Conservation (phyloP, 2,113 vertebrate species). For the Bufo bufo region DNA sequence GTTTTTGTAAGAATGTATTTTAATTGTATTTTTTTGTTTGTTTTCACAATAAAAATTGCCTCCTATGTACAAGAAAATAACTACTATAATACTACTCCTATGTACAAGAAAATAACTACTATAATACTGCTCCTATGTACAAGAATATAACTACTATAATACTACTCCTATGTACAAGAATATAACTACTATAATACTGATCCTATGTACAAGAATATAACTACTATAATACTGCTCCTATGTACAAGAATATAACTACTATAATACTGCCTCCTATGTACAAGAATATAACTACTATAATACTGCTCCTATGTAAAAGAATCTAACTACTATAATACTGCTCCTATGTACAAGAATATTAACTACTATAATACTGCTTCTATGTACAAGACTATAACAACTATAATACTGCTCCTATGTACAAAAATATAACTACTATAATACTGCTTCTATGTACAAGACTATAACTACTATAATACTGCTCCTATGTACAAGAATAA, state of each 20-base stretch:
- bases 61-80: conserved; percentile 7
- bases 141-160: not conserved
- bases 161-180: not conserved
- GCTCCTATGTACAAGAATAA: not conserved
- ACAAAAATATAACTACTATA: too few relatives aligned
- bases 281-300: conserved; percentile 5
- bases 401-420: not conserved
- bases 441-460: too few relatives aligned
- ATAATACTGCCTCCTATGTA: not conserved
- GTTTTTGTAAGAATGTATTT: too few relatives aligned
- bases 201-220: not conserved
- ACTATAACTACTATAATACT: not conserved
- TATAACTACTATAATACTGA: not conserved
- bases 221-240: conserved; percentile 12
- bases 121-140: not conserved
- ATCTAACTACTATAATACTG: too few relatives aligned
- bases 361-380: not conserved
- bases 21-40: too few relatives aligned
- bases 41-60: too few relatives aligned
- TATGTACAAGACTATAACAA: not conserved
- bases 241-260: conserved; percentile 7
- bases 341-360: not conserved
- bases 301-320: not conserved
- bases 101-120: not conserved
- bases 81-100: not conserved